Conservation (phyloP, 1,140 invertebrate genomes). For the Drosophila prosaltans region DNA sequence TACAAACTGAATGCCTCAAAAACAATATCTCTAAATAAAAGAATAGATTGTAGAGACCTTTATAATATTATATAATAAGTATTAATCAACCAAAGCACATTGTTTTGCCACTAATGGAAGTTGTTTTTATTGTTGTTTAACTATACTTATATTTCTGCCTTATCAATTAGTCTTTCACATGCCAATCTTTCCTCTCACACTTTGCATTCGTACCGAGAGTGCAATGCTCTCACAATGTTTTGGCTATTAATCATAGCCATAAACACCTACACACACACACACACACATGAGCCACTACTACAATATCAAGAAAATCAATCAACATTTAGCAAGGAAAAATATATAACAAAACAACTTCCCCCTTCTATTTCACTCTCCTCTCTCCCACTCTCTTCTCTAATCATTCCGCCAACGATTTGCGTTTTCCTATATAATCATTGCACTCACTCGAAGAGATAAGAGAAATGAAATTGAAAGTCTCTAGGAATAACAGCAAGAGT, state of each 20-base stretch:
- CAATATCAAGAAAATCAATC: conserved; percentile 11
- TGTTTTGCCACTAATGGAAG: not conserved
- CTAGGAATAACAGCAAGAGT: not conserved
- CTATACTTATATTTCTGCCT: not conserved
- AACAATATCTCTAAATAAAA: no score
- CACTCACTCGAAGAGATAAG: not conserved
- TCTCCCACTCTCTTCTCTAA: not conserved
- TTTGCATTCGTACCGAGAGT: not conserved
- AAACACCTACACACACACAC: conserved; percentile 1
- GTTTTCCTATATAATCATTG: conserved; percentile 10
- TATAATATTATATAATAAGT: not conserved
- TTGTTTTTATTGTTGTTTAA: not conserved
- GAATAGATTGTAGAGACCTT: no score
- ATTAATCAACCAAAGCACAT: not conserved
- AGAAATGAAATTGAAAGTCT: conserved; percentile 3
- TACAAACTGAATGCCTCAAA: no score
- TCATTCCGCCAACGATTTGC: not conserved
- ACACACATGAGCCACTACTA: not conserved
- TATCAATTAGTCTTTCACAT: conserved; percentile 5
- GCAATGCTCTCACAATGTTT: conserved; percentile 10
- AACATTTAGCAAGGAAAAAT: conserved; percentile 4
- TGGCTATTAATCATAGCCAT: conserved; percentile 16
- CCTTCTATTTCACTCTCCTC: not conserved
- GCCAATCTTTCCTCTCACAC: not conserved
- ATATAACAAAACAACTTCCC: not conserved